Conservation (phyloP, 2,888 invertebrate species). For the Cerceris ruficornis region DNA sequence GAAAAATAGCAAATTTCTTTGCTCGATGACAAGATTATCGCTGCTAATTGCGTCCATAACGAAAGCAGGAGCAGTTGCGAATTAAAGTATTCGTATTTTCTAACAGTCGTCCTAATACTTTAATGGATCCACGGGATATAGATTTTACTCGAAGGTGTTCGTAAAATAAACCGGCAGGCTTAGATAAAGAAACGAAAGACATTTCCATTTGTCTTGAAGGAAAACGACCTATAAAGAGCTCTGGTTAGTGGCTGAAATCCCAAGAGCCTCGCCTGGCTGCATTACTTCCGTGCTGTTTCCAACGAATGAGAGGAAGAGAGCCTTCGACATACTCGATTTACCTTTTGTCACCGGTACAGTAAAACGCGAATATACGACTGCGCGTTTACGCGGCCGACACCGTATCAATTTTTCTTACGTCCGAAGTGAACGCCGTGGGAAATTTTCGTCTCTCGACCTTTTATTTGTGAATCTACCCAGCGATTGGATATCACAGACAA, state of each 20-base stretch:
- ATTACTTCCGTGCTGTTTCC: slow-evolving; percentile 30
- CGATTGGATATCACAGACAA: too few species aligned
- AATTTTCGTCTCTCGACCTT: too few species aligned
- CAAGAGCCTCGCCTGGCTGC: slow-evolving; percentile 11
- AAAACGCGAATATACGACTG: slow-evolving; percentile 5
- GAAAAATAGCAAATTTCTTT: too few species aligned
- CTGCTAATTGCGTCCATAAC: too few species aligned
- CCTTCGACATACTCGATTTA: slow-evolving; percentile 17
- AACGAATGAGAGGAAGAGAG: slow-evolving; percentile 10
- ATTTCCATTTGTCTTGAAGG: slow-evolving; percentile 48
- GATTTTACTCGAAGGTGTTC: slow-evolving; percentile 11
- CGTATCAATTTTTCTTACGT: too few species aligned
- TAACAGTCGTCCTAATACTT: slow-evolving; percentile 1
- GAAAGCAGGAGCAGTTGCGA: too few species aligned
- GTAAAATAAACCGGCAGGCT: slow-evolving; percentile 38
- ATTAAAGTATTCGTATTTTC: not conserved
- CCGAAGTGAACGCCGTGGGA: too few species aligned
- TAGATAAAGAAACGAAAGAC: slow-evolving; percentile 39
- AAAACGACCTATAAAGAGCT: slow-evolving; percentile 38
- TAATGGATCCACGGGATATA: slow-evolving; percentile 32
- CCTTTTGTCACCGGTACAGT: slow-evolving; percentile 9
- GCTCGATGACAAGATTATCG: too few species aligned
- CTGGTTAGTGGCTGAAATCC: slow-evolving; percentile 37
- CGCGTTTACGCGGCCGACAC: not conserved
- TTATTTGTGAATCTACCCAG: too few species aligned